phyloP scores from a whole-genome alignment of 2,888 invertebrate genomes.

The Leucoma salicis region DNA sequence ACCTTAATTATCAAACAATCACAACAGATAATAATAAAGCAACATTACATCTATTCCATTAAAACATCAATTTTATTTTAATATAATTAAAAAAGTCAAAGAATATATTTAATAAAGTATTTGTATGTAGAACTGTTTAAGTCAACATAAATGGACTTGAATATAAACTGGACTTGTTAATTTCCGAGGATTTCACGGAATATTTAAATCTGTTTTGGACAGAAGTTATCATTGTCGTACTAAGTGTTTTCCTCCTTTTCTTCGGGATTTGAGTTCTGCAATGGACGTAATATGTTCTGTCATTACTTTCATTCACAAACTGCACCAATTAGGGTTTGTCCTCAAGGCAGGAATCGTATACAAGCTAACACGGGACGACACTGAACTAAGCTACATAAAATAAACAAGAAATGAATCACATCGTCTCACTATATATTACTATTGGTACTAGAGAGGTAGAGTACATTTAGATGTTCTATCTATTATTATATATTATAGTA shows the following conservation, averaged over 20 bases:
- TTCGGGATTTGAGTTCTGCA: conserved; percentile 75
- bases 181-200: conserved; percentile 23
- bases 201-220: conserved; percentile 50
- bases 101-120: no score
- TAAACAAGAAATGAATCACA: conserved; percentile 38
- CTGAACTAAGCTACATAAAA: conserved; percentile 61
- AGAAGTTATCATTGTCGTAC: conserved; percentile 58
- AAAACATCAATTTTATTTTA: no score
- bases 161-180: neutral
- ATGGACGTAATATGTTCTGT: conserved; percentile 71
- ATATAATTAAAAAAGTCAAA: no score
- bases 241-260: conserved; percentile 75
- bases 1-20: conserved; percentile 4
- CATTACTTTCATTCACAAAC: conserved; percentile 45
- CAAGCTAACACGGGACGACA: conserved; percentile 70
- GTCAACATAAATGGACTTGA: no score
- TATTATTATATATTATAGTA: conserved; percentile 35
- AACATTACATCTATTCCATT: conserved; percentile 19
- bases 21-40: conserved; percentile 20
- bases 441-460: conserved; percentile 33
- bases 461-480: conserved; percentile 37
- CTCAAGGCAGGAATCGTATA: conserved; percentile 38
- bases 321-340: conserved; percentile 29
- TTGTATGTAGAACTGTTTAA: no score
- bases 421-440: conserved; percentile 35